Base-by-base conservation (phyloP, 2,797 vertebrate genomes). In the Cryptoprocta ferox region DNA sequence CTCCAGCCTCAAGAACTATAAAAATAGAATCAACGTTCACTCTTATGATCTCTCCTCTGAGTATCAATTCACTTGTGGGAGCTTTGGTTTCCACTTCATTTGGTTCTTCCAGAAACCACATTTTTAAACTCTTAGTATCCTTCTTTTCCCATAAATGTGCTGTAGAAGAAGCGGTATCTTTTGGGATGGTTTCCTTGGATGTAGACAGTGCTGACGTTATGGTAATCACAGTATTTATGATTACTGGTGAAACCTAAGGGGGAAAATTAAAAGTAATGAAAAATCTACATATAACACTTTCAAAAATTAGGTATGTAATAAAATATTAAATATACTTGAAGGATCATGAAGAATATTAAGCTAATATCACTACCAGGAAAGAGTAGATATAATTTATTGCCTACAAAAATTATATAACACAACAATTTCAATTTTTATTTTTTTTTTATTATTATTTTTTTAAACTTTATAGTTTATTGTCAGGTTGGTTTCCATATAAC, bases 161-260 rank as follows among this genome's bases (percentile, higher is more conserved):
- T 10, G 99, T 98, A 93, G 99, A 98, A 14, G 99, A 98, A 97
- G 99, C 99, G 1, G 99, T 98, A 93, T 99, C 98, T 98, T 99
- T 98, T 93, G 99, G 98, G 0, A 99, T 98, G 28, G 99, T 99
- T 98, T 99, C 99, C 1, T 99, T 98, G 50, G 98, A 98, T 73
- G 99, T 99, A 86, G 98, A 99, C 98, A 99, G 98, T 12, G 99
- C 99, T 19, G 99, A 99, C 94, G 99, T 99, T 98, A 99, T 99
- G 97, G 99, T 99, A 98, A 99, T 99, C 88, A 99, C 99, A 2
- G 99, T 99, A 98, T 99, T 99, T 98, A 99, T 99, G 97, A 99
- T 99, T 98, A 99, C 99, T 71, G 99, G 99, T 97, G 99, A 99
- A 85, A 99, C 99, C 99, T 99, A 98, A 61, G 50, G n/a, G 21